Base-by-base conservation (phyloP, 1,140 invertebrate genomes). In the Vollenhovia emeryi region DNA sequence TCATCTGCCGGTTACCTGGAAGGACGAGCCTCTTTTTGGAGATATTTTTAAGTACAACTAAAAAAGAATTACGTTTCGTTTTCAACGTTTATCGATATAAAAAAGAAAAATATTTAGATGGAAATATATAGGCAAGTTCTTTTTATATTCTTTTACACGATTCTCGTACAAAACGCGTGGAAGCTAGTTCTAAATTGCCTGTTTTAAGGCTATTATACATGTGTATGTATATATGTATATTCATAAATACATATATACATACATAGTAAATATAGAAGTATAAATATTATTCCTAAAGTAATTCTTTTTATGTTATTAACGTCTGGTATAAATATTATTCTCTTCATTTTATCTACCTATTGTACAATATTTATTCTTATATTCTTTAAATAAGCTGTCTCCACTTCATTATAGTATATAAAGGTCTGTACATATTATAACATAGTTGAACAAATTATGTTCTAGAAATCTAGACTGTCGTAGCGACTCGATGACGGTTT, bases 231-330 rank as follows among this genome's bases (percentile, higher is more conserved):
- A 18, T 50, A 30, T 30, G 18, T n/a, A 13, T 50, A 69, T 86
- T 78, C 69, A 55, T 27, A 90, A 60, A 64, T 82, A 85, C 57
- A 59, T 55, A 80, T 76, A 86, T 88, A 86, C 79, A 55, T 13
- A 90, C 74, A 68, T 85, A 86, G 69, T 87, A 87, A 90, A 90
- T 87, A 88, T 89, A 93, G 84, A 90, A 74, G 80, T 92, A 92
- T 89, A 92, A 93, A 92, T 92, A 92, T 90, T 92, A 92, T 71
- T 85, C 84, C 87, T 90, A 89, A 45, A 79, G 73, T 86, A 91
- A 84, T 86, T 85, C 55, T 84, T 86, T 59, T 75, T 24, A 27
- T 60, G 21, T 9, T 84, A 80, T 86, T 90, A 90, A 91, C 80
- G 83, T 85, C 76, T 79, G 75, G 76, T 86, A 91, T 91, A 91